Conservation (phyloP, 2,888 invertebrate species). For the Agapetus fuscipes region DNA sequence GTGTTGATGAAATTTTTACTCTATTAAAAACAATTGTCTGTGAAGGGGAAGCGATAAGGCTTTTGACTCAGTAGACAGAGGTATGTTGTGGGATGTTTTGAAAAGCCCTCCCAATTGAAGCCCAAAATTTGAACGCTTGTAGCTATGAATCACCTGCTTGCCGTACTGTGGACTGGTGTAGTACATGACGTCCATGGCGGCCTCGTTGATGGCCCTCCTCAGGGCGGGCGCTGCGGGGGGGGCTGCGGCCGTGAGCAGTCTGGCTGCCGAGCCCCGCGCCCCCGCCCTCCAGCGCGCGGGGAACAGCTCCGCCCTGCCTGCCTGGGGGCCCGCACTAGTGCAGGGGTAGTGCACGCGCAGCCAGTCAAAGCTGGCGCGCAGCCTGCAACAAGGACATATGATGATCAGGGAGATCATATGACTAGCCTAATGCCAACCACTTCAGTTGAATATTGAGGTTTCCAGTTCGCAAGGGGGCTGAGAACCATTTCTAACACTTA, state of each 20-base stretch:
- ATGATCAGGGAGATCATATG: too few species aligned
- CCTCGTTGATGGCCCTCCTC: constrained; percentile 52
- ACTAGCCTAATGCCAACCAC: too few species aligned
- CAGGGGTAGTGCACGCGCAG: constrained; percentile 15
- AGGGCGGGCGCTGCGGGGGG: constrained; percentile 53
- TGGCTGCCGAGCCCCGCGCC: constrained; percentile 27
- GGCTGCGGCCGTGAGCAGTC: constrained; percentile 56
- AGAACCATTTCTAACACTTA: too few species aligned
- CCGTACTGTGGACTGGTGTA: constrained; percentile 62
- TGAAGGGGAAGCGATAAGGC: too few species aligned
- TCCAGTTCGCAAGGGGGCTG: too few species aligned
- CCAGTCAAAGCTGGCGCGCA: constrained; percentile 18
- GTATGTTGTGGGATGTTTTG: too few species aligned
- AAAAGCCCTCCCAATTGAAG: too few species aligned
- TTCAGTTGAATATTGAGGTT: too few species aligned
- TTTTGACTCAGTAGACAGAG: too few species aligned
- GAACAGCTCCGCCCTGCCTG: constrained; percentile 19
- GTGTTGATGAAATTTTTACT: too few species aligned
- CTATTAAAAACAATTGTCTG: too few species aligned
- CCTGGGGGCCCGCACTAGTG: constrained; percentile 1
- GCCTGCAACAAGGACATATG: constrained; percentile 7
- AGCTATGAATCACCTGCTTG: constrained; percentile 45
- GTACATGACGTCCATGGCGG: constrained; percentile 65
- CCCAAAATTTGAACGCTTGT: too few species aligned
- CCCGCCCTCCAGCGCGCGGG: constrained; percentile 19